These are phyloP conservation scores for Lottia gigantea DNA, from an alignment of 2,888 invertebrate species.

Conservation along the genomic window DNA sequence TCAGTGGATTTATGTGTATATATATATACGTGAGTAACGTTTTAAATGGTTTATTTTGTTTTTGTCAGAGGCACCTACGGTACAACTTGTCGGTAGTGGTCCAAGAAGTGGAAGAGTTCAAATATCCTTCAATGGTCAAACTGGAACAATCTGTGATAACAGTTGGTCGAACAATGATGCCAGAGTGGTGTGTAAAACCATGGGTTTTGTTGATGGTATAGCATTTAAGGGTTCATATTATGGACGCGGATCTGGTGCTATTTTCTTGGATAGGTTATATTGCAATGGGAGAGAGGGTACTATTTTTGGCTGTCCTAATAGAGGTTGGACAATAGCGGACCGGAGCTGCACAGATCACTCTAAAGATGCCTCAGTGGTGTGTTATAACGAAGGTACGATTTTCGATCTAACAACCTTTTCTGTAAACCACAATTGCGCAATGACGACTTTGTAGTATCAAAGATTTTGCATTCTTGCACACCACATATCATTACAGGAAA, in stretches of 20 bases:
- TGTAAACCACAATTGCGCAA: neutral
- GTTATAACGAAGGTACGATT: conserved; percentile 43
- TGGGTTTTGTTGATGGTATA: conserved; percentile 49
- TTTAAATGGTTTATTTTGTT: no score
- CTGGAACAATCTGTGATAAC: conserved; percentile 54
- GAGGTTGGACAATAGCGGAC: conserved; percentile 41
- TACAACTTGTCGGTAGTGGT: conserved; percentile 41
- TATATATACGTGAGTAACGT: no score
- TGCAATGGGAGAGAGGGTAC: conserved; percentile 47
- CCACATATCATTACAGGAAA: no score
- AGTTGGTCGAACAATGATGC: conserved; percentile 51
- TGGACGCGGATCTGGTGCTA: conserved; percentile 39
- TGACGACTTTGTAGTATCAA: no score
- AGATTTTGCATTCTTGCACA: no score
- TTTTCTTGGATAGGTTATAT: conserved; percentile 47
- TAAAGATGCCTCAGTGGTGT: conserved; percentile 50
- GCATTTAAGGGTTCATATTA: conserved; percentile 37
- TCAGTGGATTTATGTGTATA: no score
- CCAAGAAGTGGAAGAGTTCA: conserved; percentile 49
- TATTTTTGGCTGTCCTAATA: conserved; percentile 43
- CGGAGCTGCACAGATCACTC: conserved; percentile 38
- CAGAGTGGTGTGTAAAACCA: conserved; percentile 44
- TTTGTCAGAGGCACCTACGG: conserved; percentile 31
- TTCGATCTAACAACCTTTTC: neutral
- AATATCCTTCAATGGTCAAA: conserved; percentile 42